These are phyloP conservation scores for Grallaria varia DNA, from an alignment of 2,113 vertebrate genomes.

Conservation along the genomic window DNA sequence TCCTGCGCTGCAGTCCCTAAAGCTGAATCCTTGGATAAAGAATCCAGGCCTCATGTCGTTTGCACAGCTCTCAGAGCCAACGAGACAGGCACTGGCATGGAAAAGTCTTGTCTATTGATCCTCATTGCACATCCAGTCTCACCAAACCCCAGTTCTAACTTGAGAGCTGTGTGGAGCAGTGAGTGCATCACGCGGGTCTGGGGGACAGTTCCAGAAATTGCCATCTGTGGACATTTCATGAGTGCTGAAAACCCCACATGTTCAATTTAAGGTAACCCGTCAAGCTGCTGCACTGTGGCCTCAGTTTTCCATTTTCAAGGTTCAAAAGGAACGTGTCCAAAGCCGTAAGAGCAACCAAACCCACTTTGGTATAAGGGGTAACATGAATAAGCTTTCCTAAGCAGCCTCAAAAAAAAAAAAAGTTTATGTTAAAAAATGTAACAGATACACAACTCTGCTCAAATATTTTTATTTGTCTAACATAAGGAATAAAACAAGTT, in stretches of 20 bases:
- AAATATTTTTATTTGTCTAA: constrained; percentile 72
- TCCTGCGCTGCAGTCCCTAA: not conserved
- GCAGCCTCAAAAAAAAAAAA: not conserved
- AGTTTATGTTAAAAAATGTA: constrained; percentile 28
- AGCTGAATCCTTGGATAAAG: not conserved
- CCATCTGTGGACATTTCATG: rapidly evolving
- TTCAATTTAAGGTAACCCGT: not conserved
- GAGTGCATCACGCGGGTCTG: not conserved
- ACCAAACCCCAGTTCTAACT: not conserved
- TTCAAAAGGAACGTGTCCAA: not conserved
- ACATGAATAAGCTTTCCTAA: not conserved
- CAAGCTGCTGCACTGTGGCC: not conserved
- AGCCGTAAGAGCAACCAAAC: not conserved
- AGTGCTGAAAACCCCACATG: not conserved
- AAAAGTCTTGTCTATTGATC: too few relatives aligned
- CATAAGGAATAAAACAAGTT: constrained; percentile 79
- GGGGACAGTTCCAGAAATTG: not conserved
- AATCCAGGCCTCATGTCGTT: not conserved
- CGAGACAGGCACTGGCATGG: not conserved
- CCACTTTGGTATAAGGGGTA: not conserved
- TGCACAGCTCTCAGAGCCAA: not conserved
- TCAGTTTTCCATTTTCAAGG: not conserved
- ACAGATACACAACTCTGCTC: constrained; percentile 10
- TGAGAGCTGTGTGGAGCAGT: not conserved
- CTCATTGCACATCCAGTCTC: not conserved